A percentile compares a stretch with the other conserved stretches of the same genome.
Evolutionary conservation across 2,888 invertebrate genomes (phyloP).

Genomic region (Rapana venosa): DNA sequence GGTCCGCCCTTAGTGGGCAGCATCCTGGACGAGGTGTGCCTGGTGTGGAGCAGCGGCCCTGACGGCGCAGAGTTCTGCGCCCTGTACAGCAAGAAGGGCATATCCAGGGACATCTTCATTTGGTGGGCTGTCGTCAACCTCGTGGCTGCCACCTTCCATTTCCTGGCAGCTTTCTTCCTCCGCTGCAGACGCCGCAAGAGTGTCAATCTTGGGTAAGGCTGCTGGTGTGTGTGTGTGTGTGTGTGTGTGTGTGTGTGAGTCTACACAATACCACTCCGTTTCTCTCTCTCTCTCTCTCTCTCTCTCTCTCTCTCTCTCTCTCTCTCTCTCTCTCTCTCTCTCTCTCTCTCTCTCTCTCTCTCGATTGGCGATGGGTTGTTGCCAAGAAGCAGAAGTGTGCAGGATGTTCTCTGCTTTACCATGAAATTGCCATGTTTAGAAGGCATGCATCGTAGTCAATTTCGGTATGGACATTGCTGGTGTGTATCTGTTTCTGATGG

Average conservation of each 20-base stretch:
- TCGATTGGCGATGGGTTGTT: too few relatives aligned
- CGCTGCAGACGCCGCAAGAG: slow-evolving; percentile 8
- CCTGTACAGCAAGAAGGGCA: slow-evolving; percentile 60
- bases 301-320: too few relatives aligned
- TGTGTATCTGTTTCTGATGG: too few relatives aligned
- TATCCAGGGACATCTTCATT: slow-evolving; percentile 60
- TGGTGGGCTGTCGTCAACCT: slow-evolving; percentile 62
- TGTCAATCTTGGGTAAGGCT: slow-evolving; percentile 18
- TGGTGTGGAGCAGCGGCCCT: slow-evolving; percentile 58
- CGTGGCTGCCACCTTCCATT: slow-evolving; percentile 57
- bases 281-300: too few relatives aligned
- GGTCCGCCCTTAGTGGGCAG: slow-evolving; percentile 69
- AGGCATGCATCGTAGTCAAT: too few relatives aligned
- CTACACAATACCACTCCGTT: neutral
- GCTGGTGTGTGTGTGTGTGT: neutral
- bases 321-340: too few relatives aligned
- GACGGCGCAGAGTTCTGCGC: slow-evolving; percentile 59
- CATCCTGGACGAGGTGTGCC: slow-evolving; percentile 65
- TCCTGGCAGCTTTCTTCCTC: slow-evolving; percentile 52
- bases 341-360: too few relatives aligned
- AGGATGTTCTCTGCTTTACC: neutral
- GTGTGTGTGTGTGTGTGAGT: too few relatives aligned
- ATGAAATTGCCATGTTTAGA: too few relatives aligned
- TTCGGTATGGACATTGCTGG: too few relatives aligned
- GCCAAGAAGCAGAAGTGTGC: too few relatives aligned